Conservation (phyloP, 2,797 vertebrate genomes). For the Tympanoctomys barrerae region DNA sequence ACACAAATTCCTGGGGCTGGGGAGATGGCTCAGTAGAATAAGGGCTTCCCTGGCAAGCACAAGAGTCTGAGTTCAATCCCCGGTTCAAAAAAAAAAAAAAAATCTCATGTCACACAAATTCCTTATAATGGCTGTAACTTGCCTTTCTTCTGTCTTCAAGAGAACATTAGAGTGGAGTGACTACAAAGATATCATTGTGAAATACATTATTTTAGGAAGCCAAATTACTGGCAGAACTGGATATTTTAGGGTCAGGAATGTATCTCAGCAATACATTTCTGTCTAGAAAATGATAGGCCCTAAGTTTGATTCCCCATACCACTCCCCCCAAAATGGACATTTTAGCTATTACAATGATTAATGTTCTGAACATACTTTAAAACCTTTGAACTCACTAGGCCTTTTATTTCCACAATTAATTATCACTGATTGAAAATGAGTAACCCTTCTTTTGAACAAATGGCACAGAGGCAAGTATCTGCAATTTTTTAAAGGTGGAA, state of each 20-base stretch:
- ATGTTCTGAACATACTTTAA: conserved; percentile 10
- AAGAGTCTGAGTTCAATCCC: too few species aligned
- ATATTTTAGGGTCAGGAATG: not conserved
- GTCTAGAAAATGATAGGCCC: too few species aligned
- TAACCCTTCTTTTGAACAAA: conserved; percentile 51
- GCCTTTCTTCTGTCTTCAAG: conserved; percentile 13
- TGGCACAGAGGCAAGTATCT: not conserved
- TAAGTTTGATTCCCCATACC: too few species aligned
- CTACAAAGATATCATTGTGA: not conserved
- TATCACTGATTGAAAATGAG: conserved; percentile 13
- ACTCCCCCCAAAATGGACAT: not conserved
- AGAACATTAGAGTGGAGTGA: not conserved
- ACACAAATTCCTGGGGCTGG: too few species aligned
- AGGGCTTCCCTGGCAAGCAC: too few species aligned
- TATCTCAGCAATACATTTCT: too few species aligned
- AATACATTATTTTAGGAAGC: not conserved
- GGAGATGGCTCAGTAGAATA: too few species aligned
- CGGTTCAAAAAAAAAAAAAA: too few species aligned
- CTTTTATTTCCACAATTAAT: not conserved
- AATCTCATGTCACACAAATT: too few species aligned
- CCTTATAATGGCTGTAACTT: not conserved
- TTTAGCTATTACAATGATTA: conserved; percentile 7
- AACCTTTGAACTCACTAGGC: not conserved
- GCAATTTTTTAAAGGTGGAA: not conserved
- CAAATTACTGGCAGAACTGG: not conserved